Base-by-base conservation (phyloP, 2,888 invertebrate genomes). In the Dichetophora obliterata region DNA sequence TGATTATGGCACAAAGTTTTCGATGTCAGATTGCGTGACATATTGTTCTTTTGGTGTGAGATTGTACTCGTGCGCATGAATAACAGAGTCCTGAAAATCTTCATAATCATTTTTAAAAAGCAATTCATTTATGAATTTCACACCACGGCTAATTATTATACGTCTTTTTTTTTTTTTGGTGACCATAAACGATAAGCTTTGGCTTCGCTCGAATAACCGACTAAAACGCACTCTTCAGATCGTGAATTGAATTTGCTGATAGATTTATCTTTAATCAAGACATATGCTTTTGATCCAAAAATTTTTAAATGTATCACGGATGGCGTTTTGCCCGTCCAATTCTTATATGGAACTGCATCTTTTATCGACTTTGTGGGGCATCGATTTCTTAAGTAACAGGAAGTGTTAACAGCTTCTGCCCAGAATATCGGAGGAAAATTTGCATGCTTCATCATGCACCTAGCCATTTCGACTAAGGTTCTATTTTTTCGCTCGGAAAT, bases 161-260 rank as follows among this genome's bases (percentile, higher is more conserved):
- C 70, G 57, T 66, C 74, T n/a, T n/a, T n/a, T n/a, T 71, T 63
- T 52, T 22, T 59, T 73, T 8, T 63, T 77, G 74, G 81, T 63
- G 80, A 54, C 9, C 79, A 68, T 71, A 79, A n/a, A n/a, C n/a
- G n/a, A n/a, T n/a, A 80, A 9, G 80, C 79, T 73, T 81, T 80
- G 19, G 77, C 77, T 63, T 78, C 74, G 11, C 74, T 70, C 2
- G 75, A 77, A 68, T 81, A 78, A n/a, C 76, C 78, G 24, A 78
- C 77, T 43, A 80, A 77, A 31, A 77, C 22, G 24, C 79, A 78
- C 34, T 59, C 69, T 19, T 78, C 75, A 1, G 80, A 79, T 59
- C 65, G 75, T 14, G 80, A 77, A 6, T 79, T 76, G 27, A 79
- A 78, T 66, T 78, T 78, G 0, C 73, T 59, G 31, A 61, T 77